Evolutionary conservation across 2,888 invertebrate species (phyloP).

Genomic region (Nymphalis c-album): DNA sequence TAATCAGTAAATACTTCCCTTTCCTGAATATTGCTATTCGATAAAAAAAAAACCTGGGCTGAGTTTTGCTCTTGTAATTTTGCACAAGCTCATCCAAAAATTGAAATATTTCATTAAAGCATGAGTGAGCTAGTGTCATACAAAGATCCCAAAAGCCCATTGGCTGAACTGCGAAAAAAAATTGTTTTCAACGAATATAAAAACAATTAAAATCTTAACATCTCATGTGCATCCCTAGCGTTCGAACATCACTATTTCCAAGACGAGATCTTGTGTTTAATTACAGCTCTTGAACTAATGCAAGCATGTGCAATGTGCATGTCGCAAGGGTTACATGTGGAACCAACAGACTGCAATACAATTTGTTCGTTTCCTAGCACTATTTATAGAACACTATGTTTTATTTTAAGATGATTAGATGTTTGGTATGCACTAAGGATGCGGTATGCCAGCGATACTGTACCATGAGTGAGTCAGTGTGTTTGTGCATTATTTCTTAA

Average conservation of each 20-base stretch:
- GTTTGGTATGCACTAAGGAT: background rate
- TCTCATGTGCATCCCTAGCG: background rate
- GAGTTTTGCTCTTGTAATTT: too few relatives aligned
- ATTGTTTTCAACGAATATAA: background rate
- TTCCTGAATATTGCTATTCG: too few relatives aligned
- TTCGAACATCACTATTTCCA: background rate
- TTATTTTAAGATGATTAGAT: background rate
- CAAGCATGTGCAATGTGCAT: background rate
- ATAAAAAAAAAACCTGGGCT: too few relatives aligned
- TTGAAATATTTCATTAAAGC: too few relatives aligned
- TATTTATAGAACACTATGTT: conserved; percentile 17
- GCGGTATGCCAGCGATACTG: background rate
- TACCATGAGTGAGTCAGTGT: too few relatives aligned
- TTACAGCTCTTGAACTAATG: conserved; percentile 17
- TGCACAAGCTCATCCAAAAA: too few relatives aligned
- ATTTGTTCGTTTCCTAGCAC: conserved; percentile 18
- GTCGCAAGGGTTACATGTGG: conserved; percentile 9
- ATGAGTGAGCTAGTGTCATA: too few relatives aligned
- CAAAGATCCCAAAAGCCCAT: too few relatives aligned
- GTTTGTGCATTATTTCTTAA: too few relatives aligned
- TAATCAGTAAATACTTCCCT: too few relatives aligned
- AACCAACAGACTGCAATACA: conserved; percentile 10
- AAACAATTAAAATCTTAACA: background rate
- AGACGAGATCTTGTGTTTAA: conserved; percentile 10
- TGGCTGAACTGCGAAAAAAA: too few relatives aligned